Conservation (phyloP, 2,888 invertebrate genomes). For the Diachrysia chrysitis region DNA sequence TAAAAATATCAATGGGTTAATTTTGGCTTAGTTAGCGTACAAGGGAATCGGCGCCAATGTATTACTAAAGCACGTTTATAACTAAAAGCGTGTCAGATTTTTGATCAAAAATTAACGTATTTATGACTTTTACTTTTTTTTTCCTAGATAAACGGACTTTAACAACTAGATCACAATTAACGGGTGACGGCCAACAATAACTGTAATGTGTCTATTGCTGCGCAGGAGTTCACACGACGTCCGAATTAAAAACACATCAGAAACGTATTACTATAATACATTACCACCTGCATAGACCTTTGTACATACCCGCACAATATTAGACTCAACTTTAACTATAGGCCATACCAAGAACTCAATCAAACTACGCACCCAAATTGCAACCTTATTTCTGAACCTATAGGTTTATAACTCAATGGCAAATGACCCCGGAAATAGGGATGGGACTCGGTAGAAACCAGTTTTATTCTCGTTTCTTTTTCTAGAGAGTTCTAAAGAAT, state of each 20-base stretch:
- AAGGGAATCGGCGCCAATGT: too few species aligned
- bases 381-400: not conserved
- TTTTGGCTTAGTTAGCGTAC: too few species aligned
- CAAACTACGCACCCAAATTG: not conserved
- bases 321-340: conserved; percentile 14
- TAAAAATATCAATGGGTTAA: too few species aligned
- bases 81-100: too few species aligned
- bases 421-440: conserved; percentile 66
- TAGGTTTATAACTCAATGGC: conserved; percentile 35
- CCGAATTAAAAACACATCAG: conserved; percentile 87
- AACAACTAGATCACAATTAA: conserved; percentile 47
- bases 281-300: conserved; percentile 72
- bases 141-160: conserved; percentile 4
- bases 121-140: too few species aligned
- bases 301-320: conserved; percentile 33
- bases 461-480: conserved; percentile 58
- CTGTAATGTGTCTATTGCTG: conserved; percentile 82
- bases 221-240: conserved; percentile 85
- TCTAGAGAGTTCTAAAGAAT: conserved; percentile 66
- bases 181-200: conserved; percentile 63
- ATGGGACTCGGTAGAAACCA: conserved; percentile 57
- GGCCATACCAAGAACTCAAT: too few species aligned
- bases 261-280: conserved; percentile 85
- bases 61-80: too few species aligned
- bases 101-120: too few species aligned